Evolutionary conservation across 1,140 invertebrate genomes (phyloP), one percentile per base, ranked within the genome.

Genomic region (Plectrocnemia conspersa): DNA sequence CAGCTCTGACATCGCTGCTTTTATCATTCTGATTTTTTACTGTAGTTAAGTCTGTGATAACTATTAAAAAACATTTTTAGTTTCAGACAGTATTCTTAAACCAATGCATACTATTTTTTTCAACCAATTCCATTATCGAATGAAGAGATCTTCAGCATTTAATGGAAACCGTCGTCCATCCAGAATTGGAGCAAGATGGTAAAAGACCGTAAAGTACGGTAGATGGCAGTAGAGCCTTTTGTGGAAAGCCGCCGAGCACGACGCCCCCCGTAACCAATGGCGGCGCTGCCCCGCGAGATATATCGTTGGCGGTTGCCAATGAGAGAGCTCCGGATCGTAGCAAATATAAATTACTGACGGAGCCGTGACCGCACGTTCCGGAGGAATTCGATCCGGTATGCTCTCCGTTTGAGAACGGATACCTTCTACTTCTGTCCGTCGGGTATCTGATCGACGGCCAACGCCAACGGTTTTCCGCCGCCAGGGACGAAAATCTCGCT

Each of bases 321-420:
- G 38, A 22, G 48, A 42, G 46, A 16, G 46, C 22, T 18, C 25
- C 4, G 15, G 16, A 22, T 22, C 46, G 18, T 22, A n/a, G n/a
- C n/a, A n/a, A n/a, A 22, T 47, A 53, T 53, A 53, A 53, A 53
- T 53, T 53, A 44, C 38, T 42, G 5, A 42, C 29, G 38, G 50
- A 22, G 50, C 47, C 47, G 47, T 50, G 47, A 53, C 50, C 41
- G 38, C 50, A 53, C 50, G 50, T 40, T 18, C 23, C 1, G 9
- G 9, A 32, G 46, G 46, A 48, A 52, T 52, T 40, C 36, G 33
- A 52, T 52, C 49, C 29, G 46, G 46, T 48, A 48, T 52, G 52
- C 52, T 23, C 32, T 48, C 46, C 29, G 38, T 52, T 32, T 32
- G 27, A 32, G n/a, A n/a, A 32, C 27, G 27, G n/a, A n/a, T 7